Evolutionary conservation across 2,888 invertebrate species (phyloP), one percentile per base, ranked within the genome.

Genomic region (Cantharis flavilabris): DNA sequence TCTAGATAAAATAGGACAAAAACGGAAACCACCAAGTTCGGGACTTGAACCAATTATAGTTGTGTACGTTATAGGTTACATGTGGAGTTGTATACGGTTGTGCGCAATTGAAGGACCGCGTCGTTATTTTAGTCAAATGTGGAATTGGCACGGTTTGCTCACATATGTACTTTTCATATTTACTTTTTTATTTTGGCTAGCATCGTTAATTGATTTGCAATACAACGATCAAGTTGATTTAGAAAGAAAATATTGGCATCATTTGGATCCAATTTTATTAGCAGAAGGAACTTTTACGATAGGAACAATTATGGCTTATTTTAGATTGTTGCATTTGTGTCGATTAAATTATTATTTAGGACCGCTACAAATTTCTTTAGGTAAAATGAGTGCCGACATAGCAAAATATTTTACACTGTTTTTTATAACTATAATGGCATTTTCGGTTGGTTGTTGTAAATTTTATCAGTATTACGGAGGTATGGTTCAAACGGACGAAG

Each of bases 341-440:
- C 91, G 93, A 83, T 86, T 94, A 69, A 91, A 91, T 85, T 91
- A 91, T 84, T 89, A 91, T 85, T 88, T 94, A 76, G 94, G 94
- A 69, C 93, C 93, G 0, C 86, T 94, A 78, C 90, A 92, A 89
- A 91, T 93, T 74, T 92, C 93, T 1, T 87, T 94, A 64, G 92
- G 92, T 13, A 92, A 92, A 86, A 93, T 94, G 93, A 90, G 91
- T 30, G 89, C 90, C n/a, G 93, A 93, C 83, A 91, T 93, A 81
- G 89, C 89, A 20, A 91, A 91, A 82, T 93, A 93, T 85, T 87
- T 92, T 20, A 87, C 91, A 23, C 90, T 94, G 63, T 93, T 93
- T 83, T 83, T 89, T 2, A 90, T 93, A 67, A 90, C 92, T 33
- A 89, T 92, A 76, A 84, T 91, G 67, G 89, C 92, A 3, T 94